Base-by-base conservation (phyloP, 2,113 vertebrate genomes). In the Motacilla alba region DNA sequence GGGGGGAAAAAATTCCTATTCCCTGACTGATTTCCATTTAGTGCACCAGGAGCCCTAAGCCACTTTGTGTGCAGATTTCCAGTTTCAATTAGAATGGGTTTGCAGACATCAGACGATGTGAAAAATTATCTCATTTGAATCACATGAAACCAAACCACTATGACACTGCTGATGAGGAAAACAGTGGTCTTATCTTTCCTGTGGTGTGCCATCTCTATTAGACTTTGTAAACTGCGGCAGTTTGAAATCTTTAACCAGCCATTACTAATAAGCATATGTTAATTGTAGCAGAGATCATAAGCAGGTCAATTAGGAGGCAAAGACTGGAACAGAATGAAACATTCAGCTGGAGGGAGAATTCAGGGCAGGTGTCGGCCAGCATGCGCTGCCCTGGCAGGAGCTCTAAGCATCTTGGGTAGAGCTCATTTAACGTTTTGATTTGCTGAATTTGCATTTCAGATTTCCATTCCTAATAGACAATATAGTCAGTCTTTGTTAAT, bases 251-350 rank as follows among this genome's bases (percentile, higher is more conserved):
- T 99, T 98, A 99, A 98, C 98, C 98, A 99, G 98, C 98, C 98
- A 98, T 98, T 98, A 98, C 99, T 99, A 99, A 99, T 98, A 99
- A 99, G 98, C 99, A 98, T 98, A 99, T 99, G 99, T 99, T 99
- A 99, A 99, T 99, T 99, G 98, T 98, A 98, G 97, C 98, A 98
- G 97, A 99, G 99, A 99, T 99, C 99, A 99, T 98, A 99, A 98
- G 98, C 98, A 98, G 99, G 99, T 99, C 99, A 98, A 98, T 98
- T 98, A 98, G 98, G 97, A 98, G 97, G 98, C 98, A 98, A 98
- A 98, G 98, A 98, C 98, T 98, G 98, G 98, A 98, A 98, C 98
- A 95, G 98, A 98, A 98, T 97, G 98, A 98, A 98, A 98, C 98
- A 98, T 98, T 98, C 98, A 97, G 98, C 99, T 99, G 98, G 98